A percentile compares a stretch with the other conserved stretches of the same genome.
Conservation (phyloP, 30 jellyfish, hydroid and myxozoan species). For the Hydractinia echinata region DNA sequence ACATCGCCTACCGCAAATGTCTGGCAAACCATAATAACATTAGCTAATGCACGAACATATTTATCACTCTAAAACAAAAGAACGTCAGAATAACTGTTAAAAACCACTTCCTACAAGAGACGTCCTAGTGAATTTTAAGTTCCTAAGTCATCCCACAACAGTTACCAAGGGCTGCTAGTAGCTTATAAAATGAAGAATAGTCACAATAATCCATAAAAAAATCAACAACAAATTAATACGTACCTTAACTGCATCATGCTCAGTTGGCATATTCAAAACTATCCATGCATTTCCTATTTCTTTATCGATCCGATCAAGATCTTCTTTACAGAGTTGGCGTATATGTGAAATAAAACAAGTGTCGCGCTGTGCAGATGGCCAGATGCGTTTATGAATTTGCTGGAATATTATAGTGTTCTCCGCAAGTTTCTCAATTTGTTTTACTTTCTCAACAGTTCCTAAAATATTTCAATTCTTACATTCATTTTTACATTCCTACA, state of each 20-base stretch:
- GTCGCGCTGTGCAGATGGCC: slow-evolving; percentile 99
- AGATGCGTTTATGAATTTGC: slow-evolving; percentile 76
- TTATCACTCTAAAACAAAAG: slow-evolving; percentile 51
- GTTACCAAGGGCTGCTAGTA: not conserved
- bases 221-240: slow-evolving; percentile 1
- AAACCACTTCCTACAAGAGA: not conserved
- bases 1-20: slow-evolving; percentile 59
- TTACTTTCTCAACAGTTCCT: slow-evolving; percentile 79
- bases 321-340: slow-evolving; percentile 58
- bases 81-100: not conserved
- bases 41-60: slow-evolving; percentile 84
- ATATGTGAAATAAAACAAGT: slow-evolving; percentile 78
- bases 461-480: not conserved
- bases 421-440: slow-evolving; percentile 64
- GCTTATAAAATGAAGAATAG: not conserved
- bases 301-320: slow-evolving; percentile 54
- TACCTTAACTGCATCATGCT: slow-evolving; percentile 89
- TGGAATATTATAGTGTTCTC: slow-evolving; percentile 80
- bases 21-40: slow-evolving; percentile 84
- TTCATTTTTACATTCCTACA: too few relatives aligned
- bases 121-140: not conserved
- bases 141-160: not conserved
- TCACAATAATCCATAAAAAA: not conserved
- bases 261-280: slow-evolving; percentile 78
- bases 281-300: slow-evolving; percentile 85